Evolutionary conservation across 2,888 invertebrate species (phyloP).

Genomic region (Lucinisca nassula): DNA sequence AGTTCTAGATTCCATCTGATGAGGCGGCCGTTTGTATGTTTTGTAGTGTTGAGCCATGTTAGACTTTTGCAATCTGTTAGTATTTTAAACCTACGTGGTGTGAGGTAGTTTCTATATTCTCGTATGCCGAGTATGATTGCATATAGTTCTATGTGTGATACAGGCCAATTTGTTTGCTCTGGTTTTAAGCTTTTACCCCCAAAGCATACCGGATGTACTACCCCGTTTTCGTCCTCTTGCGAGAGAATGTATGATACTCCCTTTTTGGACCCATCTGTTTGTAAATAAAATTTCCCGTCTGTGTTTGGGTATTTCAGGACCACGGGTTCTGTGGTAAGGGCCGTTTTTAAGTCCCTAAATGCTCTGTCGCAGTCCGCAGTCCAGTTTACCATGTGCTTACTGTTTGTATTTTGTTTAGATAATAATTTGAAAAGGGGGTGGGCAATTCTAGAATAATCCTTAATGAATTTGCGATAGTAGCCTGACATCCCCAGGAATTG

Average conservation of each 20-base stretch:
- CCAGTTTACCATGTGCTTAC: too few relatives aligned
- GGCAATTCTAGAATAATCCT: too few relatives aligned
- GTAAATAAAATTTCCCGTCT: background rate
- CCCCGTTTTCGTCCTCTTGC: background rate
- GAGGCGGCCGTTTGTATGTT: background rate
- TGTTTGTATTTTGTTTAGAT: too few relatives aligned
- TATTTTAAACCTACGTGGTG: background rate
- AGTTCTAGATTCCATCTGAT: constrained; percentile 6
- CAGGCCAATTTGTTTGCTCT: constrained; percentile 1
- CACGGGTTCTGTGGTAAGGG: too few relatives aligned
- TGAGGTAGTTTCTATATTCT: background rate
- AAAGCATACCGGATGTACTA: background rate
- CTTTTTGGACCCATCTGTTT: background rate
- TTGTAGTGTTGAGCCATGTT: background rate
- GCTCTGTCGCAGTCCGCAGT: too few relatives aligned
- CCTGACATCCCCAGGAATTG: too few relatives aligned
- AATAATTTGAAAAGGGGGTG: too few relatives aligned
- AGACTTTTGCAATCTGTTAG: constrained; percentile 13
- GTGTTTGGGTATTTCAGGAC: background rate
- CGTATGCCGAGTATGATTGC: background rate
- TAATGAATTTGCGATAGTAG: too few relatives aligned
- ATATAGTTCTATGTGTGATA: constrained; percentile 13
- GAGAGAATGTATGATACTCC: background rate
- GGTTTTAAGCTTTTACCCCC: background rate
- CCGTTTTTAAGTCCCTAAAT: too few relatives aligned